Conservation (phyloP, 2,113 vertebrate species). For the Ursus arctos region DNA sequence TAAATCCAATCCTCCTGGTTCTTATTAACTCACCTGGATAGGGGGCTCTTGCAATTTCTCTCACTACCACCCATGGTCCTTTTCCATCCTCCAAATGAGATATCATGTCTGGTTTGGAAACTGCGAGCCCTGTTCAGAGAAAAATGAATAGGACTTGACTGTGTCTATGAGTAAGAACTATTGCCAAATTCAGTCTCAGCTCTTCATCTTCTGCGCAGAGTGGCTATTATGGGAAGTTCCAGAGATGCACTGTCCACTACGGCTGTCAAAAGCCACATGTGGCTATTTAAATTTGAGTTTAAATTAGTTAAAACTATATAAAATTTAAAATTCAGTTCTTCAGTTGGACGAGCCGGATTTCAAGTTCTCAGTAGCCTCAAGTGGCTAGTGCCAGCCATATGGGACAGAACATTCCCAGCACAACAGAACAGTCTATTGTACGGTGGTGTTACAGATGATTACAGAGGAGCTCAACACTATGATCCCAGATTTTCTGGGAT, state of each 20-base stretch:
- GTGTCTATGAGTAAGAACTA: background rate
- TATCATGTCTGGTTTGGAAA: conserved; percentile 79
- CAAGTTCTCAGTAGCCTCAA: background rate
- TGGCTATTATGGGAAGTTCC: background rate
- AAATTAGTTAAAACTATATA: conserved; percentile 33
- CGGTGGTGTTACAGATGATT: background rate
- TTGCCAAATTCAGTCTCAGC: background rate
- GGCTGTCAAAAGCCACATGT: background rate
- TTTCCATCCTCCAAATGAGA: conserved; percentile 72
- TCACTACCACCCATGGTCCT: conserved; percentile 61
- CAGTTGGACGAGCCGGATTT: background rate
- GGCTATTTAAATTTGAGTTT: conserved; percentile 33
- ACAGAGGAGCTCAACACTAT: background rate
- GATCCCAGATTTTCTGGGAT: background rate
- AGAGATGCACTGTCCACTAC: background rate
- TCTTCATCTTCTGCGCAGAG: background rate
- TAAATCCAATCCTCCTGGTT: background rate
- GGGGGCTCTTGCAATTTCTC: conserved; percentile 63
- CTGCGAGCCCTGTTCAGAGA: conserved; percentile 70
- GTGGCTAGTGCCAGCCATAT: background rate
- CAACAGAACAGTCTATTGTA: background rate
- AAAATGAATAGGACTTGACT: background rate
- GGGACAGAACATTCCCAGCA: background rate
- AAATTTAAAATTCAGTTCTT: conserved; percentile 57
- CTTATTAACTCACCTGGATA: conserved; percentile 54